Conservation (phyloP, 1,140 invertebrate species). For the Drosophila ercepeae region DNA sequence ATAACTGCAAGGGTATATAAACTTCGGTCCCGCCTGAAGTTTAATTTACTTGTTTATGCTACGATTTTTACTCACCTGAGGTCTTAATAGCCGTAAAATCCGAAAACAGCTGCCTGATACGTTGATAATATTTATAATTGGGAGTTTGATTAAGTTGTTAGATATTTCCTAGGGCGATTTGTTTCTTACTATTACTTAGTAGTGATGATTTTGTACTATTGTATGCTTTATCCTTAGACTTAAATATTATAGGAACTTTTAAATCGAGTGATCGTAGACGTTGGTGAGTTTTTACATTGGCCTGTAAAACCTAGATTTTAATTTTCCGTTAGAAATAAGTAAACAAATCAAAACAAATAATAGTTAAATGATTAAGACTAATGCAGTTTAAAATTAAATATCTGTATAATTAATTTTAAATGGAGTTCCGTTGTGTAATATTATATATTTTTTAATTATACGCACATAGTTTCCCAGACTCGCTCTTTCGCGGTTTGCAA, state of each 20-base stretch:
- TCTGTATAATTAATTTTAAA: too few species aligned
- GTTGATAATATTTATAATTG: slow-evolving; percentile 4
- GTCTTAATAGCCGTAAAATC: slow-evolving; percentile 3
- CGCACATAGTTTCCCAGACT: too few species aligned
- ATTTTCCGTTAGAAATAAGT: not conserved
- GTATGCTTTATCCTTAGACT: slow-evolving; percentile 45
- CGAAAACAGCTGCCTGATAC: slow-evolving; percentile 4
- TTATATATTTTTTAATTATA: too few species aligned
- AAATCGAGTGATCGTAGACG: slow-evolving; percentile 40
- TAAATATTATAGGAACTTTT: slow-evolving; percentile 77
- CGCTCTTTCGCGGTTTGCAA: too few species aligned
- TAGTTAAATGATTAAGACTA: too few species aligned
- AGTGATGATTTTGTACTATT: slow-evolving; percentile 59
- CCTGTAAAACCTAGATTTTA: slow-evolving; percentile 41
- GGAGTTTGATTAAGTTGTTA: slow-evolving; percentile 11
- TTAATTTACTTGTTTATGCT: too few species aligned
- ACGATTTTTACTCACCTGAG: slow-evolving; percentile 5
- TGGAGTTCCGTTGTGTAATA: too few species aligned
- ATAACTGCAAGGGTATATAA: too few species aligned
- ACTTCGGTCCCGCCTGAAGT: too few species aligned
- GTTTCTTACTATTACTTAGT: slow-evolving; percentile 13
- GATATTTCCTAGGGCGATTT: slow-evolving; percentile 2
- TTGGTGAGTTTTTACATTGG: slow-evolving; percentile 37
- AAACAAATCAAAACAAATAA: not conserved
- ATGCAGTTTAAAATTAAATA: too few species aligned